Evolutionary conservation across 2,888 invertebrate genomes (phyloP).

Genomic region (Pseudoips prasinana): DNA sequence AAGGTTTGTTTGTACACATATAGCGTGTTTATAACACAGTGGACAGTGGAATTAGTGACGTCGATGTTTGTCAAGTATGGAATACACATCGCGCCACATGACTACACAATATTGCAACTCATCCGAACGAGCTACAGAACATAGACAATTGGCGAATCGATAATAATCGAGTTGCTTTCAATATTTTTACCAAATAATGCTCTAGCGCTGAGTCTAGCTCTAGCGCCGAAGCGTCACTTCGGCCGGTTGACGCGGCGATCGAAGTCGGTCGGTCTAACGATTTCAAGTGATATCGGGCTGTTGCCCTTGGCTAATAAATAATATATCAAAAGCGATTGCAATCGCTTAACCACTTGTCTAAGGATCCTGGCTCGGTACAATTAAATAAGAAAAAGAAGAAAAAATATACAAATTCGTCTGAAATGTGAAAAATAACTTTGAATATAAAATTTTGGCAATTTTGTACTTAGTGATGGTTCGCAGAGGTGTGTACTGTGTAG

Average conservation of each 20-base stretch:
- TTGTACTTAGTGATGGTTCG: constrained; percentile 78
- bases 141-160: too few species aligned
- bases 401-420: constrained; percentile 41
- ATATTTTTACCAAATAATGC: too few species aligned
- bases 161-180: too few species aligned
- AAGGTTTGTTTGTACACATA: constrained; percentile 39
- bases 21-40: constrained; percentile 48
- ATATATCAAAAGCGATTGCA: too few species aligned
- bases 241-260: too few species aligned
- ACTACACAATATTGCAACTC: constrained; percentile 44
- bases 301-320: too few species aligned
- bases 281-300: too few species aligned
- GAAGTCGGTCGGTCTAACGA: too few species aligned
- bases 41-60: constrained; percentile 35
- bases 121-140: constrained; percentile 40
- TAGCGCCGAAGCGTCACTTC: too few species aligned
- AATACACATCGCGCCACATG: constrained; percentile 43
- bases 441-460: constrained; percentile 76
- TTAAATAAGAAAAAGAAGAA: constrained; percentile 36
- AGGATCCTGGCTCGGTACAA: constrained; percentile 23
- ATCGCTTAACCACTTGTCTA: too few species aligned
- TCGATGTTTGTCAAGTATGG: constrained; percentile 39
- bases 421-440: constrained; percentile 42
- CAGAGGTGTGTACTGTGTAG: constrained; percentile 47
- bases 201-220: too few species aligned